Conservation (phyloP, 2,113 vertebrate genomes). For the Ailuropoda melanoleuca region DNA sequence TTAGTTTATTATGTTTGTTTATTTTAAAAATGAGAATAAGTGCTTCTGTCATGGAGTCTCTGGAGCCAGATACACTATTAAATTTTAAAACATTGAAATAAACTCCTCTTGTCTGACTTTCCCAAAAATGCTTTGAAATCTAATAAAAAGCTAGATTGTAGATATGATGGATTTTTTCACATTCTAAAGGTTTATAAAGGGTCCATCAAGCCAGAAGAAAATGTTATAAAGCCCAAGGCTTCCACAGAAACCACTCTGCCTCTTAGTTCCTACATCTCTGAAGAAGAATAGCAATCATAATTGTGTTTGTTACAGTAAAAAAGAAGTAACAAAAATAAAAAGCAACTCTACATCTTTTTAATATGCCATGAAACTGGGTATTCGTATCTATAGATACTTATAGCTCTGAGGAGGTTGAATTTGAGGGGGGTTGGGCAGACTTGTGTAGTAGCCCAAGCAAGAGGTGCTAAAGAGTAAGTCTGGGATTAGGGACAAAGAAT, state of each 20-base stretch:
- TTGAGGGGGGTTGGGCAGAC: background rate
- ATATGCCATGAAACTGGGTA: background rate
- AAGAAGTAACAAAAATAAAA: background rate
- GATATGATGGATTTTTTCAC: background rate
- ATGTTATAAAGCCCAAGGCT: background rate
- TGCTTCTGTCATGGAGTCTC: background rate
- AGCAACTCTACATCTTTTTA: background rate
- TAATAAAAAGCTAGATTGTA: slow-evolving; percentile 10
- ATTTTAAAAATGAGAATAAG: slow-evolving; percentile 28
- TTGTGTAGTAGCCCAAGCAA: background rate
- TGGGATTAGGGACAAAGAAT: background rate
- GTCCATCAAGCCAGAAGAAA: background rate
- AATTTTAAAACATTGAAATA: slow-evolving; percentile 26
- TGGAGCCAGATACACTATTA: background rate
- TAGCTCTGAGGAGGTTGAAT: background rate
- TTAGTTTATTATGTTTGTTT: slow-evolving; percentile 22
- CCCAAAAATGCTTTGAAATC: background rate
- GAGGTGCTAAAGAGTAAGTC: background rate
- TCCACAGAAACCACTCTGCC: background rate
- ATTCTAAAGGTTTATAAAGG: background rate
- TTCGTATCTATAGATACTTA: background rate
- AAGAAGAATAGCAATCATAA: background rate
- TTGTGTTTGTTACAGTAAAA: background rate
- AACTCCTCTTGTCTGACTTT: background rate
- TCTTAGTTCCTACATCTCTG: background rate